phyloP scores from a whole-genome alignment of 2,797 vertebrate species.

The Pelochelys cantorii region DNA sequence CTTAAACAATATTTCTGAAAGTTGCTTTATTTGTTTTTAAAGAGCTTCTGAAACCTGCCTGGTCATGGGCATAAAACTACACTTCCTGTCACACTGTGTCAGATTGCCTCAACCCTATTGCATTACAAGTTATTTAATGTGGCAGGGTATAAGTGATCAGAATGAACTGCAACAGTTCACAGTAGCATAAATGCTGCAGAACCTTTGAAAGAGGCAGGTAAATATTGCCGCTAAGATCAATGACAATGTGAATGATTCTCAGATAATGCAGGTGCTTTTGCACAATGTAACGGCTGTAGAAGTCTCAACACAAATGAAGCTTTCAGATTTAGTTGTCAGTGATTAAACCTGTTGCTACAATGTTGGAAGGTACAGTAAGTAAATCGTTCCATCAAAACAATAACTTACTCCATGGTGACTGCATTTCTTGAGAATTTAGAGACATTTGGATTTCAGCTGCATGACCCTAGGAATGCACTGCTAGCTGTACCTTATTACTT shows the following conservation, averaged over 20 bases:
- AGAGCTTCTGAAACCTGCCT: background rate
- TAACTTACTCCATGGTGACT: background rate
- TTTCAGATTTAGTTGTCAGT: background rate
- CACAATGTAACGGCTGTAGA: background rate
- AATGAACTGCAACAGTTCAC: background rate
- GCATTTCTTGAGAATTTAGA: background rate
- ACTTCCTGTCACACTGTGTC: background rate
- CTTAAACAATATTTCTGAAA: background rate
- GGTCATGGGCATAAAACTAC: background rate
- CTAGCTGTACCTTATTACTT: too few species aligned
- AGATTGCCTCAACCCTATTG: background rate
- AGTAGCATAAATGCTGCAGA: background rate
- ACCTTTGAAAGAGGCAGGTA: background rate
- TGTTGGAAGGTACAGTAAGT: background rate
- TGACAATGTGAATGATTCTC: background rate
- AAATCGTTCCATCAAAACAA: background rate
- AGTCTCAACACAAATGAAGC: background rate
- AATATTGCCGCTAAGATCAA: fast-evolving
- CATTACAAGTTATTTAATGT: background rate
- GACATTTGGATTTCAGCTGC: background rate
- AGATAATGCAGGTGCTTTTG: background rate
- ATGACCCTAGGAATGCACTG: too few species aligned
- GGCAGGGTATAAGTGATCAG: background rate
- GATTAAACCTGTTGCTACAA: background rate
- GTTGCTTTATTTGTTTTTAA: background rate